Conservation (phyloP, 2,113 vertebrate genomes). For the Cyphomyrus discorhynchus region DNA sequence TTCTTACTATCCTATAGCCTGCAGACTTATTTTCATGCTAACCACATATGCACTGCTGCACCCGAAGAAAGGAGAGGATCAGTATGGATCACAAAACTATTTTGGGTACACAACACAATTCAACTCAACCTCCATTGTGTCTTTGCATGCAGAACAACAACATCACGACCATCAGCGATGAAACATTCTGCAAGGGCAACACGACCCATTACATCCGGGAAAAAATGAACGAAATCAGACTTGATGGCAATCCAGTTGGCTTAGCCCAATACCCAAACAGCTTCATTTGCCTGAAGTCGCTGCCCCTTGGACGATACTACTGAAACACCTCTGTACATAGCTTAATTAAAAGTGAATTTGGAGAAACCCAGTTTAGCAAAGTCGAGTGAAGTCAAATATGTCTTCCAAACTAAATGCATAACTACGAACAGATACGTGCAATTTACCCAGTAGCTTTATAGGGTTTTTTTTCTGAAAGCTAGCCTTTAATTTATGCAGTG, state of each 20-base stretch:
- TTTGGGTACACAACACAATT: not conserved
- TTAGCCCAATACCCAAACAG: constrained; percentile 83
- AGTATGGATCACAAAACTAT: not conserved
- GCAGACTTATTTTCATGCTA: not conserved
- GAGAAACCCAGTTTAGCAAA: constrained; percentile 4
- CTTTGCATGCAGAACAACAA: constrained; percentile 80
- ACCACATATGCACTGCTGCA: not conserved
- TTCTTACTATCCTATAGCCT: not conserved
- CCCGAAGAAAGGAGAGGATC: not conserved
- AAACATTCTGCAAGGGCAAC: constrained; percentile 89
- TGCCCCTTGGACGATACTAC: constrained; percentile 82
- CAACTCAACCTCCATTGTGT: not conserved
- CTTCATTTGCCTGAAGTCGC: constrained; percentile 81
- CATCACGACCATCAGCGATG: constrained; percentile 74
- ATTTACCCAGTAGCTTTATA: constrained; percentile 14
- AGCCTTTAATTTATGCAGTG: not conserved
- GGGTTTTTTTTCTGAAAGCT: not conserved
- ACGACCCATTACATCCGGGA: constrained; percentile 79
- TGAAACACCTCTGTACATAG: constrained; percentile 46
- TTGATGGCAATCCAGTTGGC: constrained; percentile 86
- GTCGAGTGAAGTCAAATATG: not conserved
- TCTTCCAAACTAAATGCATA: constrained; percentile 16
- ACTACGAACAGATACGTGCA: not conserved
- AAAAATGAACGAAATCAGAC: constrained; percentile 75
- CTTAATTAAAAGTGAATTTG: not conserved